Conservation (phyloP, 2,113 vertebrate genomes). For the Tychaedon coryphoeus region DNA sequence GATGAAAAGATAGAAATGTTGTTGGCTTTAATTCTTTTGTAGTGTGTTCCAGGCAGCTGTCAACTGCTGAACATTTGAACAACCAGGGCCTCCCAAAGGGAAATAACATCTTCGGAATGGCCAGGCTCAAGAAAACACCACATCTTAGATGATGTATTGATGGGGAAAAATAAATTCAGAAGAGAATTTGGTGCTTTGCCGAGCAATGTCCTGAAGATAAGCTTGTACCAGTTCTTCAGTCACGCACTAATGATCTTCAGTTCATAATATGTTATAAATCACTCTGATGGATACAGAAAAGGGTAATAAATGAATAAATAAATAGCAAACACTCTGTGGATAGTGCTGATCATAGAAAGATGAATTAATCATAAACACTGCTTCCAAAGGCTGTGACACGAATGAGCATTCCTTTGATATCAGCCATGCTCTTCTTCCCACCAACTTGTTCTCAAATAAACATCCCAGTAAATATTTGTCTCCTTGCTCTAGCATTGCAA, state of each 20-base stretch:
- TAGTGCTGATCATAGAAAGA: slow-evolving; percentile 39
- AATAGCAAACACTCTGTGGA: slow-evolving; percentile 57
- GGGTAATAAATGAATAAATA: slow-evolving; percentile 63
- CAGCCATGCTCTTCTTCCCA: slow-evolving; percentile 45
- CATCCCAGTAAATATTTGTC: slow-evolving; percentile 57
- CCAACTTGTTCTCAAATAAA: slow-evolving; percentile 60
- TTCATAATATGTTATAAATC: slow-evolving; percentile 55
- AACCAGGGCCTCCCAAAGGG: slow-evolving; percentile 68
- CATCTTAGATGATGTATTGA: slow-evolving; percentile 65
- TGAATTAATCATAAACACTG: slow-evolving; percentile 34
- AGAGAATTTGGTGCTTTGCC: slow-evolving; percentile 52
- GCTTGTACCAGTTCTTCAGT: slow-evolving; percentile 61
- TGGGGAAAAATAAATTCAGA: slow-evolving; percentile 63
- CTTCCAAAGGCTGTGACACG: slow-evolving; percentile 30
- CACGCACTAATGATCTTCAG: slow-evolving; percentile 53
- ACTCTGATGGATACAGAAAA: slow-evolving; percentile 47
- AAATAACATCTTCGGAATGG: slow-evolving; percentile 67
- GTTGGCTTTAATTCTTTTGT: slow-evolving; percentile 66
- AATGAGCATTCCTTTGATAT: slow-evolving; percentile 59
- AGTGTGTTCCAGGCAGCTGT: slow-evolving; percentile 65
- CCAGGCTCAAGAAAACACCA: slow-evolving; percentile 66
- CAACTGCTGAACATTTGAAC: slow-evolving; percentile 59
- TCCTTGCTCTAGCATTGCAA: background rate
- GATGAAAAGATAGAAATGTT: slow-evolving; percentile 71
- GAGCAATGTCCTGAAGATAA: slow-evolving; percentile 63